A percentile compares a stretch with the other conserved stretches of the same genome.
These are phyloP conservation scores for Neoitamus cyanurus DNA, from an alignment of 2,888 invertebrate species.

Conservation along the genomic window DNA sequence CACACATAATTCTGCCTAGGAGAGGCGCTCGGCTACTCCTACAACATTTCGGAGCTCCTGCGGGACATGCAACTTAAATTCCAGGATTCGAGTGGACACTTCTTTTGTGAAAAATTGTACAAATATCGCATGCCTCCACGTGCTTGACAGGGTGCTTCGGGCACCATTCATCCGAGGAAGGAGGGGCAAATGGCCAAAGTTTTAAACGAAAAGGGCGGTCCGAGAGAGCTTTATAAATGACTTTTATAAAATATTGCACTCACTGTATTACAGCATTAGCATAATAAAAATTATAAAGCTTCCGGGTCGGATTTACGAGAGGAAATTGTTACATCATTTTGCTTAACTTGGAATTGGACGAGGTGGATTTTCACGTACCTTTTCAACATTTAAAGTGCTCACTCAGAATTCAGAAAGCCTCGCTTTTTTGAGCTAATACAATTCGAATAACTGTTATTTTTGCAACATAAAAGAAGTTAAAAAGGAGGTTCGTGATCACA, in stretches of 20 bases:
- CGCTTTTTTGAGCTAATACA: no score
- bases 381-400: not conserved
- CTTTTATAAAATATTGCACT: not conserved
- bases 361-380: not conserved
- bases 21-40: not conserved
- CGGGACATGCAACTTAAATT: slow-evolving; percentile 38
- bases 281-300: slow-evolving; percentile 1
- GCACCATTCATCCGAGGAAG: not conserved
- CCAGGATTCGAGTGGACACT: slow-evolving; percentile 29
- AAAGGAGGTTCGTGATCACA: no score
- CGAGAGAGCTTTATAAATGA: not conserved
- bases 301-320: not conserved
- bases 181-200: not conserved
- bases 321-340: slow-evolving; percentile 1
- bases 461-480: no score
- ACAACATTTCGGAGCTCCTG: not conserved
- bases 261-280: slow-evolving; percentile 1
- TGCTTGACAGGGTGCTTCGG: not conserved
- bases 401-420: no score
- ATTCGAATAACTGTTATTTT: no score
- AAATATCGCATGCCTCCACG: slow-evolving; percentile 2
- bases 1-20: slow-evolving; percentile 42
- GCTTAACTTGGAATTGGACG: not conserved
- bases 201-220: not conserved
- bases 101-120: slow-evolving; percentile 15